A percentile compares a stretch with the other conserved stretches of the same genome.
These are phyloP conservation scores for Cataglyphis hispanica DNA, from an alignment of 1,140 invertebrate species.

Conservation along the genomic window DNA sequence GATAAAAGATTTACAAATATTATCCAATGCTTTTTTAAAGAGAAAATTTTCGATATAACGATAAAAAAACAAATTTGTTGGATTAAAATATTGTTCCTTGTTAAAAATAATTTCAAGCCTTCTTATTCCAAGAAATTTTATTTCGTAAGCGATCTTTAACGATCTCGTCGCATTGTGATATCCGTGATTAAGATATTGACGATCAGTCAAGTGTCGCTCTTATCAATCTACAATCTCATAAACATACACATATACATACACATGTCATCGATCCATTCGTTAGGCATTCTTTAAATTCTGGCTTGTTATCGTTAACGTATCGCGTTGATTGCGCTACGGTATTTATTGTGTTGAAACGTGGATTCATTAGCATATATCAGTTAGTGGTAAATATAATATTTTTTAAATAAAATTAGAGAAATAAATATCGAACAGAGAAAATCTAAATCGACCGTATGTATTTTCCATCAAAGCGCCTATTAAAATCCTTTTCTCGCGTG, in stretches of 20 bases:
- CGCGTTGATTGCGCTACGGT: not conserved
- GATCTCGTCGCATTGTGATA: not conserved
- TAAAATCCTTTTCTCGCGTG: not conserved
- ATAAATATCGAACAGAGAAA: not conserved
- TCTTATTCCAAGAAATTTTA: not conserved
- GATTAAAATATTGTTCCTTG: not conserved
- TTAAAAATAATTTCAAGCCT: not conserved
- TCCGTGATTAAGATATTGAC: conserved; percentile 12
- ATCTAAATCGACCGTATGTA: not conserved
- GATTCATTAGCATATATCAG: not conserved
- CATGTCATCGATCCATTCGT: not conserved
- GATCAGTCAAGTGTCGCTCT: conserved; percentile 24
- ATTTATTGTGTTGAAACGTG: conserved; percentile 15
- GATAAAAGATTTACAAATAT: not conserved
- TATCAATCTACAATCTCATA: conserved; percentile 1
- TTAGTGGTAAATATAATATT: not conserved
- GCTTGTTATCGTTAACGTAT: not conserved
- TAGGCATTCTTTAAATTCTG: not conserved
- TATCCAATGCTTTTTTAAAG: not conserved
- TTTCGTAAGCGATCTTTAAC: not conserved
- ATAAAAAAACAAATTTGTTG: not conserved
- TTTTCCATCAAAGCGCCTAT: not conserved
- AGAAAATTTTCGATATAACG: not conserved
- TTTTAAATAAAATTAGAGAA: not conserved
- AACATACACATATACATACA: not conserved